Evolutionary conservation across 2,113 vertebrate genomes (phyloP), one percentile per base, ranked within the genome.

Genomic region (Isurus oxyrinchus): DNA sequence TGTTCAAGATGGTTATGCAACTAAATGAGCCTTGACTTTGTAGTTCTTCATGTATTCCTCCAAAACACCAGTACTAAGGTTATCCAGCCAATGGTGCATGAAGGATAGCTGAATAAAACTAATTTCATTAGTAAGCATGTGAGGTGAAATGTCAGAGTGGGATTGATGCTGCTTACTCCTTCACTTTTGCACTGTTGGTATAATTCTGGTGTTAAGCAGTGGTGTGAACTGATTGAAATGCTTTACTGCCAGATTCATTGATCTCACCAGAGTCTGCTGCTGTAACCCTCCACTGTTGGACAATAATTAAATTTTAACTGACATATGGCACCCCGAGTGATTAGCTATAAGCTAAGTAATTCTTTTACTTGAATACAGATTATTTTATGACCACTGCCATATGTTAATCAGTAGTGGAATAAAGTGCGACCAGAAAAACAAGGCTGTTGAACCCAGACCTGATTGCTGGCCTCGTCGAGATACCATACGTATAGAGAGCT

Each of bases 301-400:
- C 90, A 94, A 94, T 94, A 61, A 94, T 94, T 94, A 94, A n/a
- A 94, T 94, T 94, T 63, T 63, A 94, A 94, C 90, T 94, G 90
- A 40, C 90, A 66, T 61, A 94, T 94, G 61, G 90, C 90, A 94
- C 19, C 57, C 90, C 35, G 6, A 94, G 59, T 94, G 59, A 63
- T 93, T 35, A n/a, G 90, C 59, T 93, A 93, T 94, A 94, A 94
- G 59, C 59, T n/a, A 94, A 94, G 57, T 59, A 94, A 94, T 94
- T 94, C 59, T n/a, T 66, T 94, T 40, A 63, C 59, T 63, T 40
- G 90, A 94, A 63, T n/a, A 44, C 90, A 40, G 59, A 66, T 94
- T 94, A 94, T 94, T 94, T 94, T 94, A 94, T 94, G 35, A 40
- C n/a, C 59, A 66, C 16, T 94, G 31, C 59, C 40, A n/a, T 63